Conservation (phyloP, 2,797 vertebrate genomes). For the Rhinella marina region DNA sequence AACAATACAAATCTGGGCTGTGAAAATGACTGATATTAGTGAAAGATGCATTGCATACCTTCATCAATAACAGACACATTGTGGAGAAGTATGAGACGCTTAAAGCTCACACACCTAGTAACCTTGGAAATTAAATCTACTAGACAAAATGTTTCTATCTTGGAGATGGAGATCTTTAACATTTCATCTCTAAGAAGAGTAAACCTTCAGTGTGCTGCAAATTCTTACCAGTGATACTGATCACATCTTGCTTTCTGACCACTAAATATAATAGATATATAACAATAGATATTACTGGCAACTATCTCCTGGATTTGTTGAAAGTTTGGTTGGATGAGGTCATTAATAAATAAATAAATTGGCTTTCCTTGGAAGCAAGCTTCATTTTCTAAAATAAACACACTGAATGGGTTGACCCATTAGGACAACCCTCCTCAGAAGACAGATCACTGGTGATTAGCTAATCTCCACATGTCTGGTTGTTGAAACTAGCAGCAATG, state of each 20-base stretch:
- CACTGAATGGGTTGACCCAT: background rate
- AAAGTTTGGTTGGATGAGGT: background rate
- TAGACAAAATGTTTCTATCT: background rate
- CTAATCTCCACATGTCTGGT: background rate
- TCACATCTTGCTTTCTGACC: background rate
- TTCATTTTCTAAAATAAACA: background rate
- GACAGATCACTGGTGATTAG: background rate
- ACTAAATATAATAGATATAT: background rate
- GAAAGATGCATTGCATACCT: background rate
- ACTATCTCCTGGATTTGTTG: background rate
- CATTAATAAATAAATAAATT: background rate
- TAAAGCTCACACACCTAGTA: background rate
- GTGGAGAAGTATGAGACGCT: background rate
- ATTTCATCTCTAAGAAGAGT: background rate
- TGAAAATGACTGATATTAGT: background rate
- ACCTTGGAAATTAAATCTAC: background rate
- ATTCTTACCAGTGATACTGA: background rate
- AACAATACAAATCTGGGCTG: conserved; percentile 24
- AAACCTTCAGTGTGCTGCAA: background rate
- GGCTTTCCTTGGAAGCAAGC: background rate
- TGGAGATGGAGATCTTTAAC: background rate
- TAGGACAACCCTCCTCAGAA: background rate
- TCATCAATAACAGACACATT: conserved; percentile 13
- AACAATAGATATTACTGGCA: background rate
- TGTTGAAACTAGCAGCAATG: background rate